Percentiles rank a stretch among this genome's conserved stretches.
phyloP scores from a whole-genome alignment of 2,888 invertebrate genomes.

The Ochlodes sylvanus region DNA sequence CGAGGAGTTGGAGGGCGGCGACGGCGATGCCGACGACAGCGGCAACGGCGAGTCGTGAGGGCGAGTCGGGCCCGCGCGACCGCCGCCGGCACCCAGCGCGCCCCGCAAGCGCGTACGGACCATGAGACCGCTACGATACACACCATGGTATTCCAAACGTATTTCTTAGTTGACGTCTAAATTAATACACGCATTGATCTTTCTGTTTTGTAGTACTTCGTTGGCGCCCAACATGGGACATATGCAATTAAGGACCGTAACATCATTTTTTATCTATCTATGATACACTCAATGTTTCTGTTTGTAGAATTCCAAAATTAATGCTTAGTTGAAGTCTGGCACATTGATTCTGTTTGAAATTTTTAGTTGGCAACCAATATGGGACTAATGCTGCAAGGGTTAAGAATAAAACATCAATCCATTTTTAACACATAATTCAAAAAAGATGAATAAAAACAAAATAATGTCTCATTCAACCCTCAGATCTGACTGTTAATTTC shows the following conservation, averaged over 20 bases:
- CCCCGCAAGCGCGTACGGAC: conserved; percentile 48
- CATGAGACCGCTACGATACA: conserved; percentile 40
- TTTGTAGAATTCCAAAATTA: too few species aligned
- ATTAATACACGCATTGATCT: not conserved
- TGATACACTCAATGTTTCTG: not conserved
- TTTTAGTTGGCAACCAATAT: not conserved
- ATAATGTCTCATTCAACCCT: too few species aligned
- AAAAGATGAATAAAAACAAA: too few species aligned
- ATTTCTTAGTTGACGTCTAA: too few species aligned
- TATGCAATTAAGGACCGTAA: not conserved
- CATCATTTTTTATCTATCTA: not conserved
- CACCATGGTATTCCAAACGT: not conserved
- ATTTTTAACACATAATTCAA: too few species aligned
- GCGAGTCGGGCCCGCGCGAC: conserved; percentile 48
- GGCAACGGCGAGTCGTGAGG: conserved; percentile 97
- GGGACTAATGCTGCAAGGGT: not conserved
- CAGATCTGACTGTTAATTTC: too few species aligned
- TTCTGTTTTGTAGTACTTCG: not conserved
- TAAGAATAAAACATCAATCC: too few species aligned
- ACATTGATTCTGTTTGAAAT: not conserved
- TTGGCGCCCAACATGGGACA: not conserved
- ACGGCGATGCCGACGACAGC: conserved; percentile 94
- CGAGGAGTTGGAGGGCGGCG: conserved; percentile 88
- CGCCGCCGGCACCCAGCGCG: conserved; percentile 31
- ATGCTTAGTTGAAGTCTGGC: too few species aligned